phyloP scores from a whole-genome alignment of 2,888 invertebrate species.

The Fabriciana adippe region DNA sequence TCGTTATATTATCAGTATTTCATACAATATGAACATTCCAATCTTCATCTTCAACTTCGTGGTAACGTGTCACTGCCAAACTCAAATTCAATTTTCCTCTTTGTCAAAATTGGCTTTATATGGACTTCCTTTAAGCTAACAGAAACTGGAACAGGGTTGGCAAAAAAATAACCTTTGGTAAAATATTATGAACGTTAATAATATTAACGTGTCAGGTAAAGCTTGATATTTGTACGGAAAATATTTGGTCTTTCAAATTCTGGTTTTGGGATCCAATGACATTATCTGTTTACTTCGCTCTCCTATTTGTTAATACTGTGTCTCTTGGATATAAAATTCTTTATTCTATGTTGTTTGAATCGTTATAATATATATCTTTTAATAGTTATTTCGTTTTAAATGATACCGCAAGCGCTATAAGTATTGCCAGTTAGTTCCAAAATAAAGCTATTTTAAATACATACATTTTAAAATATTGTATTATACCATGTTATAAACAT shows the following conservation, averaged over 20 bases:
- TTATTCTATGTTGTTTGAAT: too few species aligned
- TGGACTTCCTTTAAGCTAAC: constrained; percentile 33
- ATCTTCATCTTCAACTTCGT: constrained; percentile 10
- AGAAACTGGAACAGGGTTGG: constrained; percentile 22
- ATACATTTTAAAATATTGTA: too few species aligned
- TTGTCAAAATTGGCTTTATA: constrained; percentile 45
- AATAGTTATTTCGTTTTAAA: too few species aligned
- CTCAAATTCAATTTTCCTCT: constrained; percentile 44
- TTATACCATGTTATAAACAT: not conserved
- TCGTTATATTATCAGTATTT: not conserved
- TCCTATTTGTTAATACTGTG: too few species aligned
- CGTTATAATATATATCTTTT: too few species aligned
- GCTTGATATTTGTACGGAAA: not conserved
- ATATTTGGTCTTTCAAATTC: too few species aligned
- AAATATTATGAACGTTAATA: constrained; percentile 16
- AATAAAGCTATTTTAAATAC: too few species aligned
- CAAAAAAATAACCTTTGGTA: not conserved
- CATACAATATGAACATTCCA: constrained; percentile 9
- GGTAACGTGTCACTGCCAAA: constrained; percentile 32
- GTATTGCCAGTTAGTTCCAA: too few species aligned
- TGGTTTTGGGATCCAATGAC: too few species aligned
- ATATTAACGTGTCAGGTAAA: not conserved
- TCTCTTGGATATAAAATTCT: too few species aligned
- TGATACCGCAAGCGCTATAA: too few species aligned
- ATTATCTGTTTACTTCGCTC: too few species aligned